These are phyloP conservation scores for Temnothorax unifasciatus DNA, from an alignment of 2,888 invertebrate species.

Conservation along the genomic window DNA sequence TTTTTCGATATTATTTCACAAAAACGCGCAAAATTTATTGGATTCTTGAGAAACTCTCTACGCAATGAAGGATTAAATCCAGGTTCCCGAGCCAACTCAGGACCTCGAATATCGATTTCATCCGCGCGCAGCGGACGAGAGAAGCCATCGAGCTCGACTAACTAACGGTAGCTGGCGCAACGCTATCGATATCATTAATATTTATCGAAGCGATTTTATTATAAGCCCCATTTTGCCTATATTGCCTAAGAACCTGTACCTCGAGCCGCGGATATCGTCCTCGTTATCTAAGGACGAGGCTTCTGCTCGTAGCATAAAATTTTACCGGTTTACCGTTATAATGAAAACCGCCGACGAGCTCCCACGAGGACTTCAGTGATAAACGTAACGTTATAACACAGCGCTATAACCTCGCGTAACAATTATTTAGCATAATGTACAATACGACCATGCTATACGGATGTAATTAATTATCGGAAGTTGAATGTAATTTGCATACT, in stretches of 20 bases:
- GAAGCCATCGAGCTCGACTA: constrained; percentile 27
- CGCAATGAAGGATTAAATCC: constrained; percentile 23
- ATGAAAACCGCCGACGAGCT: constrained; percentile 42
- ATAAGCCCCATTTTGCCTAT: constrained; percentile 49
- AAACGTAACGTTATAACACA: constrained; percentile 21
- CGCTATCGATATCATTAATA: constrained; percentile 52
- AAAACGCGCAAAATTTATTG: not conserved
- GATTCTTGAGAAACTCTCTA: not conserved
- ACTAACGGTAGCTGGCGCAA: constrained; percentile 44
- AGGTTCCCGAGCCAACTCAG: not conserved
- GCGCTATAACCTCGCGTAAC: not conserved
- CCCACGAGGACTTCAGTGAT: constrained; percentile 19
- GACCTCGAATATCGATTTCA: constrained; percentile 43
- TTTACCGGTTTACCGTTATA: constrained; percentile 51
- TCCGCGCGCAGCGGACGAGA: not conserved
- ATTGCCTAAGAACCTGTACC: constrained; percentile 24
- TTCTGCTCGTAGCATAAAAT: constrained; percentile 41
- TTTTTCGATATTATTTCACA: not conserved
- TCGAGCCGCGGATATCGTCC: constrained; percentile 28
- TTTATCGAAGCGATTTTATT: constrained; percentile 59
- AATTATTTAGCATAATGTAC: constrained; percentile 22
- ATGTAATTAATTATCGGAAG: not conserved
- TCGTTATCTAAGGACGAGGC: constrained; percentile 16
- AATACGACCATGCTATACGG: not conserved
- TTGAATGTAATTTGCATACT: not conserved